Evolutionary conservation across 2,797 vertebrate species (phyloP).

Genomic region (Amphiprion clarkii): DNA sequence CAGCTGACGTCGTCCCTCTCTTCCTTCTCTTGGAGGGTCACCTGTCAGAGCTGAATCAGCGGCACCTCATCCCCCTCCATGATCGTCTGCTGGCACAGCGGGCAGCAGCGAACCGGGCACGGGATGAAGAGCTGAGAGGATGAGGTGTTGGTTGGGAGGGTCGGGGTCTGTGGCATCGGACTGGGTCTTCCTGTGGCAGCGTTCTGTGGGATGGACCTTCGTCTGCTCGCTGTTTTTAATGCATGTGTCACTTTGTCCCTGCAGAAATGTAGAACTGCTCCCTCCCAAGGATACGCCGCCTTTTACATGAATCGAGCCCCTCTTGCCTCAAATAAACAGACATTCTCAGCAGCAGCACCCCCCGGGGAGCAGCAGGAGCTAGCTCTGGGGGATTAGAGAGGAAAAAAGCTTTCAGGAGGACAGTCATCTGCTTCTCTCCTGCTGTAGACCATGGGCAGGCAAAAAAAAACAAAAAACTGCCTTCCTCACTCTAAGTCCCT

Average conservation of each 20-base stretch:
- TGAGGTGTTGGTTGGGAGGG: slow-evolving; percentile 55
- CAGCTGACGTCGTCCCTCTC: slow-evolving; percentile 30
- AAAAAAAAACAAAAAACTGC: slow-evolving; percentile 64
- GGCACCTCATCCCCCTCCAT: slow-evolving; percentile 52
- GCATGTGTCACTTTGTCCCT: slow-evolving; percentile 50
- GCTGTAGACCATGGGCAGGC: slow-evolving; percentile 74
- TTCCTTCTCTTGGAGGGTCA: slow-evolving; percentile 45
- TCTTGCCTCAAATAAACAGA: slow-evolving; percentile 73
- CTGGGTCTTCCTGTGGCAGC: slow-evolving; percentile 53
- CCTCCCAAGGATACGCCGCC: slow-evolving; percentile 51
- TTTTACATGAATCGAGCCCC: slow-evolving; percentile 53
- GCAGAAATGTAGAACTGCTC: slow-evolving; percentile 52
- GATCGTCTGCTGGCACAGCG: slow-evolving; percentile 63
- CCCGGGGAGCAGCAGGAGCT: slow-evolving; percentile 84
- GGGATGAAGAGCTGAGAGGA: slow-evolving; percentile 69
- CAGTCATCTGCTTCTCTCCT: slow-evolving; percentile 80
- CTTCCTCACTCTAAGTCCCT: slow-evolving; percentile 84
- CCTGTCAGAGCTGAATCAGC: slow-evolving; percentile 73
- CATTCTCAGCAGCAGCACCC: slow-evolving; percentile 63
- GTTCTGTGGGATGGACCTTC: slow-evolving; percentile 35
- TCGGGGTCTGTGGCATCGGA: slow-evolving; percentile 44
- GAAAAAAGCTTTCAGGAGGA: slow-evolving; percentile 78
- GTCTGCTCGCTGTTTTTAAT: slow-evolving; percentile 44
- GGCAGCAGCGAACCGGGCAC: slow-evolving; percentile 57
- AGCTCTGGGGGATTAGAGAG: slow-evolving; percentile 85